Base-by-base conservation (phyloP, 2,113 vertebrate genomes). In the Eupsittula cactorum region DNA sequence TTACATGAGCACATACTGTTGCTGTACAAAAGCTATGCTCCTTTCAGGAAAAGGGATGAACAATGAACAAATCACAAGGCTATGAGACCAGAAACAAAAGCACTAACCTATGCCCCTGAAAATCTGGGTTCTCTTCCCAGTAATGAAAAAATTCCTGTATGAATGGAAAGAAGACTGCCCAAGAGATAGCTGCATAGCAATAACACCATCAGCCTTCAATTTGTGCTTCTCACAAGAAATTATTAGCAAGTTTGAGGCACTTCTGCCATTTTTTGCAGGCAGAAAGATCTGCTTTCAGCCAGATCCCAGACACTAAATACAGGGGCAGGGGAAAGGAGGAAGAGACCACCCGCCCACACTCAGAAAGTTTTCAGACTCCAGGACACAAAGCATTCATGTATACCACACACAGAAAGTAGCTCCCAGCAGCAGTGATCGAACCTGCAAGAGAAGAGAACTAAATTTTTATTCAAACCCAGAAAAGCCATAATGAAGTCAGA, bases 391-490 rank as follows among this genome's bases (percentile, higher is more conserved):
- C 39, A 44, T 39, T 78, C 15, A n/a, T 23, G 11, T 44, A 47
- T 14, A 62, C 37, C 74, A 46, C n/a, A 49, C 23, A 69, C 13
- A 86, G 41, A 80, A 87, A 74, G 57, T 37, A 44, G 79, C 53
- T 84, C 92, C 82, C 82, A 39, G 55, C 53, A 94, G 67, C 10
- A 86, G 78, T 88, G 88, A 97, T 97, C 93, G 86, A 86, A 97
- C 86, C 88, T 8, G 73, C 53, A 49, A 78, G 52, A 82, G 83
- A 52, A 87, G 87, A 77, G 88, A 78, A 81, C 16, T 76, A 94
- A 76, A 77, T 96, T 96, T 95, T 93, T 78, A 96, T 87, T 93
- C 88, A 90, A 92, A 93, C 62, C 8, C 47, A 94, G 92, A 91
- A 88, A 92, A 91, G 64, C 74, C 29, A 69, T 59, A 50, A 89